Evolutionary conservation across 1,140 invertebrate genomes (phyloP).

Genomic region (Mercenaria mercenaria): DNA sequence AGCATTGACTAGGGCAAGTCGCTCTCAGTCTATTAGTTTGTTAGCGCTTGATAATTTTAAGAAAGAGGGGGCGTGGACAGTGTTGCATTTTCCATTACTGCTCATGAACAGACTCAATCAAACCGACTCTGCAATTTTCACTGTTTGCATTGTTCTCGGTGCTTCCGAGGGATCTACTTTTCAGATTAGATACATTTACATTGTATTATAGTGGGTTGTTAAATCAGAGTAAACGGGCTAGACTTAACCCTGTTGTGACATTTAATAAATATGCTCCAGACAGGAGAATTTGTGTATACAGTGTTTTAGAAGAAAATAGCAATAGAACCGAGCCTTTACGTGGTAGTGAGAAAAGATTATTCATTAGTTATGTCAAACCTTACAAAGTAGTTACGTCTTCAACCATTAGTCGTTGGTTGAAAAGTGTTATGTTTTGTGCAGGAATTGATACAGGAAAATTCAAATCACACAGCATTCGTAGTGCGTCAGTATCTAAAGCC

Average conservation of each 20-base stretch:
- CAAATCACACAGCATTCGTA: background rate
- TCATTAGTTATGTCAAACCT: constrained; percentile 55
- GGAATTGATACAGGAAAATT: constrained; percentile 14
- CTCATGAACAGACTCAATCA: background rate
- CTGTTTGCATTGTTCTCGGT: no score
- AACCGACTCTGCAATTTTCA: no score
- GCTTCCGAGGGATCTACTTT: no score
- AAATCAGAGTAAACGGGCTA: constrained; percentile 21
- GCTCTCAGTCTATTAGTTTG: background rate
- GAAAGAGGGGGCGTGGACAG: background rate
- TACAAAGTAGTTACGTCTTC: constrained; percentile 34
- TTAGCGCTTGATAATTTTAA: constrained; percentile 13
- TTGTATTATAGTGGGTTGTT: constrained; percentile 24
- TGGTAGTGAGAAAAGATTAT: constrained; percentile 12
- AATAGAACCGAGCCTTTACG: background rate
- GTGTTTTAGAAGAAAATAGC: constrained; percentile 42
- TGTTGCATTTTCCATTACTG: constrained; percentile 3
- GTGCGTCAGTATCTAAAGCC: background rate
- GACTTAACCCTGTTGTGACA: background rate
- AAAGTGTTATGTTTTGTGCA: background rate
- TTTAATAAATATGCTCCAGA: constrained; percentile 25
- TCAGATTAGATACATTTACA: background rate
- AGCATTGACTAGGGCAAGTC: constrained; percentile 13
- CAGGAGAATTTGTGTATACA: constrained; percentile 38
- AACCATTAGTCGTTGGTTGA: constrained; percentile 60